A percentile compares a stretch with the other conserved stretches of the same genome.
Evolutionary conservation across 2,797 vertebrate species (phyloP).

Genomic region (Lates japonicus): DNA sequence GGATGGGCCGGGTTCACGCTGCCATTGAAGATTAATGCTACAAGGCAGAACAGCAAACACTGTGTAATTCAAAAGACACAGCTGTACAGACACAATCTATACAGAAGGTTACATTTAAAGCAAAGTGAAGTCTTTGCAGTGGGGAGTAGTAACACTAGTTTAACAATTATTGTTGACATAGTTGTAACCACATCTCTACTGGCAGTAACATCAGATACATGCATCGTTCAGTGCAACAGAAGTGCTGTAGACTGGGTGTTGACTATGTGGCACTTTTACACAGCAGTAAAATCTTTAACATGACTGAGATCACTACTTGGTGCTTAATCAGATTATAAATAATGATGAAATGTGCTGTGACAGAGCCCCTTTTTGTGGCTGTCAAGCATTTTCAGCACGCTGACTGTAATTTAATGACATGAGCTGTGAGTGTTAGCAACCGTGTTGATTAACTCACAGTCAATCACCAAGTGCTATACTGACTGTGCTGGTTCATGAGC

Average conservation of each 20-base stretch:
- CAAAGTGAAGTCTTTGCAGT: not conserved
- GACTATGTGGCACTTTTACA: not conserved
- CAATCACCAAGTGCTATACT: constrained; percentile 81
- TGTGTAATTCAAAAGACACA: not conserved
- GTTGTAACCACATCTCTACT: not conserved
- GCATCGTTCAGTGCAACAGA: not conserved
- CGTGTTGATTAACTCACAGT: constrained; percentile 75
- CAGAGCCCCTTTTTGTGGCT: not conserved
- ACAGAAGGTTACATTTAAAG: not conserved
- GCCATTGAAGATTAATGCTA: constrained; percentile 95
- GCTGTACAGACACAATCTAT: not conserved
- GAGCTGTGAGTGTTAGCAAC: constrained; percentile 42
- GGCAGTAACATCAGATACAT: not conserved
- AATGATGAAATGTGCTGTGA: not conserved
- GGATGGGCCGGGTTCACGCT: constrained; percentile 92
- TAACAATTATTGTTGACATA: not conserved
- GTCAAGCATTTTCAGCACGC: not conserved
- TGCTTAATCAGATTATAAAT: not conserved
- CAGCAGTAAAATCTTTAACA: not conserved
- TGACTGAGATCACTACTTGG: not conserved
- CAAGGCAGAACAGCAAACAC: constrained; percentile 36
- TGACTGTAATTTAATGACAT: not conserved
- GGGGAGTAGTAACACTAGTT: not conserved
- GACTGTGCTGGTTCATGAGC: constrained; percentile 99
- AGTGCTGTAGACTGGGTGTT: not conserved